A percentile compares a stretch with the other conserved stretches of the same genome.
These are phyloP conservation scores for Eledone cirrhosa DNA, from an alignment of 2,888 invertebrate species.

Conservation along the genomic window DNA sequence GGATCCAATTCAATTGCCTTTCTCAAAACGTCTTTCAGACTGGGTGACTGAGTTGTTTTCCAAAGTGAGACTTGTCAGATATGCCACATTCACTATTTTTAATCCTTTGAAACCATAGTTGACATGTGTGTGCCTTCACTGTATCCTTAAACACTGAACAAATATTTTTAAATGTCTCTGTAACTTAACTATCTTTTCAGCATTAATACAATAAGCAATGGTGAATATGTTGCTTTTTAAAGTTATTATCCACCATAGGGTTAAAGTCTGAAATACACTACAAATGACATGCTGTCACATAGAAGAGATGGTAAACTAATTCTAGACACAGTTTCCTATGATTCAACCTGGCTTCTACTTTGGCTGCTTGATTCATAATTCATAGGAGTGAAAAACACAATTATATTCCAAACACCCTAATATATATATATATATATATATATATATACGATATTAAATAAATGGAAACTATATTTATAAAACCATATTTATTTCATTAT, in stretches of 20 bases:
- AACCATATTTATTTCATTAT: no score
- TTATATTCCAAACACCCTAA: no score
- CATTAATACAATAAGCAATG: background rate
- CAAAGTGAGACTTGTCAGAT: background rate
- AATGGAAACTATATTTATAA: no score
- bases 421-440: no score
- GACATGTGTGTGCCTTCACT: background rate
- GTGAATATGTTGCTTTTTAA: conserved; percentile 4
- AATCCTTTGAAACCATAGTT: background rate
- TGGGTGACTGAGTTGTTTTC: background rate
- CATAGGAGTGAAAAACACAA: no score
- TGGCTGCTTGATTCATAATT: no score
- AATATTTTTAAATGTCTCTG: background rate
- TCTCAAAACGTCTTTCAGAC: background rate
- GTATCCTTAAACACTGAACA: background rate
- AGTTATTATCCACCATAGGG: background rate
- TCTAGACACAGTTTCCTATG: background rate
- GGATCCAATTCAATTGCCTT: background rate
- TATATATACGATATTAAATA: no score
- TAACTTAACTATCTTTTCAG: background rate
- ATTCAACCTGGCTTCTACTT: background rate
- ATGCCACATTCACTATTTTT: background rate
- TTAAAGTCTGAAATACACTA: background rate
- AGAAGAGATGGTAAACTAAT: conserved; percentile 7
- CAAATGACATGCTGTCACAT: background rate